A percentile compares a stretch with the other conserved stretches of the same genome.
Conservation (phyloP, 2,888 invertebrate species). For the Diaphora mendica region DNA sequence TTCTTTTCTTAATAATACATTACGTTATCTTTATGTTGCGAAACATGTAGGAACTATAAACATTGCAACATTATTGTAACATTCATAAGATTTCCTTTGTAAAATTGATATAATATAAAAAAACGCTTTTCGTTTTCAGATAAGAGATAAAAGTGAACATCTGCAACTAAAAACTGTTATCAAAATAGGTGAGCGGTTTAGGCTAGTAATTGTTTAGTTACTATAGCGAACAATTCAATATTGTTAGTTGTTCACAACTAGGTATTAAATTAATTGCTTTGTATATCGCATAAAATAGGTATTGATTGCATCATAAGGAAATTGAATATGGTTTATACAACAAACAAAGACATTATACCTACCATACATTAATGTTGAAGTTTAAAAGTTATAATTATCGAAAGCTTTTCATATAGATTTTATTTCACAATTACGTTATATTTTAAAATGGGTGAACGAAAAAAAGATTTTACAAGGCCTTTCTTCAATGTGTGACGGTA, state of each 20-base stretch:
- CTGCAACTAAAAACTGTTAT: slow-evolving; percentile 39
- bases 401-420: neutral
- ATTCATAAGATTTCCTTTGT: neutral
- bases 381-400: neutral
- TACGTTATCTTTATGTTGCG: neutral
- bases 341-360: slow-evolving; percentile 6
- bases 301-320: slow-evolving; percentile 20
- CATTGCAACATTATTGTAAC: neutral
- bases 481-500: neutral
- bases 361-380: neutral
- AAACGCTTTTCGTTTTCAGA: neutral
- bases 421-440: neutral
- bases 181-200: slow-evolving; percentile 41
- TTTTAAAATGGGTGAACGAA: neutral
- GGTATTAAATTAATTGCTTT: slow-evolving; percentile 12
- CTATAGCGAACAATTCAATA: slow-evolving; percentile 23
- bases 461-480: neutral
- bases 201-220: slow-evolving; percentile 29
- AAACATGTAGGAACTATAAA: neutral
- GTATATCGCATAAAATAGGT: slow-evolving; percentile 10
- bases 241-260: slow-evolving; percentile 21
- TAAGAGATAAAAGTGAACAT: neutral
- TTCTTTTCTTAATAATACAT: neutral
- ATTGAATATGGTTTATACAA: slow-evolving; percentile 13
- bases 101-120: neutral